These are phyloP conservation scores for Xerus inauris DNA, from an alignment of 2,113 vertebrate genomes.

Conservation along the genomic window DNA sequence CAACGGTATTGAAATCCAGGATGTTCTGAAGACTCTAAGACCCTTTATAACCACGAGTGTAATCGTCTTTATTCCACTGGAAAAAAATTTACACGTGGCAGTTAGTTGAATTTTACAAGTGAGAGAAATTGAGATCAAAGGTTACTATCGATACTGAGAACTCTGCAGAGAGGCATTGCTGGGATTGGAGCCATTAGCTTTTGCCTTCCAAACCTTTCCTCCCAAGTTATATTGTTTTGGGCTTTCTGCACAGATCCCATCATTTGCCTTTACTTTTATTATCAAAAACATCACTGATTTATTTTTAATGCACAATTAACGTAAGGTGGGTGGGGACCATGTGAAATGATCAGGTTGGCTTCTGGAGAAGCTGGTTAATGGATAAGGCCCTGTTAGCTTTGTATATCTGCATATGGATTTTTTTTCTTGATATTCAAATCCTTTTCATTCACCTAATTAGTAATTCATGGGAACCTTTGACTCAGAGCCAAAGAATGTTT, in stretches of 20 bases:
- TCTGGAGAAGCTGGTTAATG: slow-evolving; percentile 33
- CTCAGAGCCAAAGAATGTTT: slow-evolving; percentile 39
- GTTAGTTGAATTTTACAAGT: slow-evolving; percentile 35
- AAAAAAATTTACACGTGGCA: slow-evolving; percentile 5
- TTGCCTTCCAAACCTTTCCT: neutral
- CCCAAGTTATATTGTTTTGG: neutral
- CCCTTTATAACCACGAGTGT: neutral
- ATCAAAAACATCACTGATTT: neutral
- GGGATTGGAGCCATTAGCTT: neutral
- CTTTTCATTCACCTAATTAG: slow-evolving; percentile 1
- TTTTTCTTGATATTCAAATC: slow-evolving; percentile 27
- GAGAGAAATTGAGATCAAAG: slow-evolving; percentile 40
- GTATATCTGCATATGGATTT: neutral
- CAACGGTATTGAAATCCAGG: neutral
- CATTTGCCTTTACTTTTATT: neutral
- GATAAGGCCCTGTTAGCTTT: neutral
- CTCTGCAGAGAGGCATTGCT: neutral
- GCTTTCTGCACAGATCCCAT: neutral
- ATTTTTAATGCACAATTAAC: slow-evolving; percentile 35
- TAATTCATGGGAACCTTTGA: slow-evolving; percentile 47
- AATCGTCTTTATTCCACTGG: slow-evolving; percentile 12
- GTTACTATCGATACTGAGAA: slow-evolving; percentile 23
- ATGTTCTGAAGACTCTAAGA: neutral
- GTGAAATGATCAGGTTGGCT: neutral
- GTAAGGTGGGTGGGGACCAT: neutral